These are phyloP conservation scores for Parazoanthus atlanticus DNA, from an alignment of 92 coral and sea anemone species.

Conservation along the genomic window DNA sequence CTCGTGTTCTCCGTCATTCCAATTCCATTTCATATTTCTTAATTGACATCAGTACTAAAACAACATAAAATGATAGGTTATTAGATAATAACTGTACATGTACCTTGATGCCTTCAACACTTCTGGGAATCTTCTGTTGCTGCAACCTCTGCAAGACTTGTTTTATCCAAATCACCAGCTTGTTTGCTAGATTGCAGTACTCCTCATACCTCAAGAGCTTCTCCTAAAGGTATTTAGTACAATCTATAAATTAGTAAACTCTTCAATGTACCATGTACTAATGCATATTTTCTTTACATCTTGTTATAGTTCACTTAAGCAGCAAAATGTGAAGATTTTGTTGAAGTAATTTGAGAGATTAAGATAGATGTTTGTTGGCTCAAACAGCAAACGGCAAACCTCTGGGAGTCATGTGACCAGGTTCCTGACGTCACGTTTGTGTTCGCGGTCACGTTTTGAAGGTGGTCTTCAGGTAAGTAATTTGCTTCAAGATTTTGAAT, in stretches of 20 bases:
- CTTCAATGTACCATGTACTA: not conserved
- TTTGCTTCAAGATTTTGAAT: no score
- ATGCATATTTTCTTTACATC: not conserved
- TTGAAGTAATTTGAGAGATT: no score
- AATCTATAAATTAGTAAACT: not conserved
- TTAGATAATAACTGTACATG: not conserved
- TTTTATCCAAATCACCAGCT: constrained; percentile 72
- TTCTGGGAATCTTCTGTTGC: constrained; percentile 85
- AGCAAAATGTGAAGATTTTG: no score
- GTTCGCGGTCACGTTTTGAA: no score
- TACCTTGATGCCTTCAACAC: constrained; percentile 96
- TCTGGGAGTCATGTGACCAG: no score
- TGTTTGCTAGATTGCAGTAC: constrained; percentile 84
- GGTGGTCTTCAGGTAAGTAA: no score
- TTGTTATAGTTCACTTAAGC: no score
- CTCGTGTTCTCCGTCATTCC: no score
- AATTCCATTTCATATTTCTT: no score
- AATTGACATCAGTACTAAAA: not conserved
- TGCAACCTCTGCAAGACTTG: constrained; percentile 72
- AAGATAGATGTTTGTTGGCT: no score
- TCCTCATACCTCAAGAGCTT: constrained; percentile 92
- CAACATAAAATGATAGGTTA: not conserved
- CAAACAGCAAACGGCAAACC: no score
- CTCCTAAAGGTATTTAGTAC: constrained; percentile 60
- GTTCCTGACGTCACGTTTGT: no score